Percentiles rank a stretch among this genome's conserved stretches.
phyloP scores from a whole-genome alignment of 2,797 vertebrate genomes.

The Diplodus sargus region DNA sequence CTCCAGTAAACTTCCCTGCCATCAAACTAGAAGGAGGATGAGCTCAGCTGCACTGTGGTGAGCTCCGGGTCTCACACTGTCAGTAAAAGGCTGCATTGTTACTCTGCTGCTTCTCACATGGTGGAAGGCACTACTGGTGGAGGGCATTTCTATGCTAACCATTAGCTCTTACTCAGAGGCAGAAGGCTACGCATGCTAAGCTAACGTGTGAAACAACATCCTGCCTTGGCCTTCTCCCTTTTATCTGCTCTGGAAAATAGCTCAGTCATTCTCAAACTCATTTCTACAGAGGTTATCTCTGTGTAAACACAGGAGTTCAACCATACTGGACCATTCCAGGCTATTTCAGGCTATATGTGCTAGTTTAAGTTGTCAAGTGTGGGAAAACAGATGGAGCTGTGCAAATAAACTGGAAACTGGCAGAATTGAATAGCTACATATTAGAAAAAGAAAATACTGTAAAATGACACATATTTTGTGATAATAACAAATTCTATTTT shows the following conservation, averaged over 20 bases:
- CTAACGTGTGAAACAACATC: conserved; percentile 20
- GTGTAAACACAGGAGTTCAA: conserved; percentile 32
- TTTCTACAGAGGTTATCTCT: conserved; percentile 38
- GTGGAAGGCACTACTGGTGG: neutral
- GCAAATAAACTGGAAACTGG: neutral
- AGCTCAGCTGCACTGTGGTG: neutral
- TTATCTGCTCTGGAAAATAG: conserved; percentile 28
- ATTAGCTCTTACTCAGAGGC: neutral
- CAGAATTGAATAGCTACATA: neutral
- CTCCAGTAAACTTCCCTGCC: neutral
- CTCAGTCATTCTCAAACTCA: neutral
- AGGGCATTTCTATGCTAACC: conserved; percentile 28
- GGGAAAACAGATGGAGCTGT: neutral
- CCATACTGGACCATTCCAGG: neutral
- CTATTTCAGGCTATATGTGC: neutral
- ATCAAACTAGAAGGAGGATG: neutral
- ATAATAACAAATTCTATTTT: neutral
- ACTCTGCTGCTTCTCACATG: neutral
- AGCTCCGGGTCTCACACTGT: neutral
- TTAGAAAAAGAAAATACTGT: too few species aligned
- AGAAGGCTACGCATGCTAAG: conserved; percentile 24
- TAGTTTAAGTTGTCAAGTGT: neutral
- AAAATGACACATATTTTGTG: neutral
- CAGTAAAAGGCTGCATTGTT: neutral
- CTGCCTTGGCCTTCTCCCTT: conserved; percentile 8